A percentile compares a stretch with the other conserved stretches of the same genome.
These are phyloP conservation scores for Catostylus mosaicus DNA, from an alignment of 30 jellyfish, hydroid and myxozoan genomes.

Conservation along the genomic window DNA sequence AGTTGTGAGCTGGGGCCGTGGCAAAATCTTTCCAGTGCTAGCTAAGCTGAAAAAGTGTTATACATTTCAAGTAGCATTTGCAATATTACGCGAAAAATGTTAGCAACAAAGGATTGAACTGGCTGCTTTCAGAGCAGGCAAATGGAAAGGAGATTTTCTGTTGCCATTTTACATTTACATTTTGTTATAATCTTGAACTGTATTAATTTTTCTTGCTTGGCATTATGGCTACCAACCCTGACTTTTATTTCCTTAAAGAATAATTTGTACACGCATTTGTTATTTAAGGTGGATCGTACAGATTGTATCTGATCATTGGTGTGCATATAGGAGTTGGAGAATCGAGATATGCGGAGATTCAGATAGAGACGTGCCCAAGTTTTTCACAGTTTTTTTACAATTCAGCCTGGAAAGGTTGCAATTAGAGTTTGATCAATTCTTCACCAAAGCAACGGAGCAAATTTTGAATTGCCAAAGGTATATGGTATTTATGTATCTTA, in stretches of 20 bases:
- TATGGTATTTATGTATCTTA: too few species aligned
- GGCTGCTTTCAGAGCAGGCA: background rate
- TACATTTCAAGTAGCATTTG: too few species aligned
- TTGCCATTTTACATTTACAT: background rate
- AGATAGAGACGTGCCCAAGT: conserved; percentile 67
- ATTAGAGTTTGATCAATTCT: conserved; percentile 89
- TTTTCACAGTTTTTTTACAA: conserved; percentile 55
- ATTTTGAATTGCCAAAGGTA: conserved; percentile 87
- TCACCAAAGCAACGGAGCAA: conserved; percentile 68
- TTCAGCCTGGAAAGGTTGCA: conserved; percentile 81
- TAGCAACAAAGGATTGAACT: too few species aligned
- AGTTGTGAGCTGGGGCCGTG: too few species aligned
- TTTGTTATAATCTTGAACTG: background rate
- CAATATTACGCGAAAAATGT: too few species aligned
- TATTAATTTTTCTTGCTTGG: too few species aligned
- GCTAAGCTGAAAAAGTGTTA: too few species aligned
- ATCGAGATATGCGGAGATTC: conserved; percentile 81
- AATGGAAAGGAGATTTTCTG: too few species aligned
- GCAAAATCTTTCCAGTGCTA: too few species aligned
- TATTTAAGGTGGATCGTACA: conserved; percentile 81
- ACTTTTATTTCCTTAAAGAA: too few species aligned
- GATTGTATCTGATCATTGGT: conserved; percentile 93
- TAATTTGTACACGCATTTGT: too few species aligned
- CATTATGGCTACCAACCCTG: too few species aligned
- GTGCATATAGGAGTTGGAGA: conserved; percentile 81